Percentiles rank a stretch among this genome's conserved stretches.
Conservation (phyloP, 2,113 vertebrate species). For the Micronycteris hirsuta region DNA sequence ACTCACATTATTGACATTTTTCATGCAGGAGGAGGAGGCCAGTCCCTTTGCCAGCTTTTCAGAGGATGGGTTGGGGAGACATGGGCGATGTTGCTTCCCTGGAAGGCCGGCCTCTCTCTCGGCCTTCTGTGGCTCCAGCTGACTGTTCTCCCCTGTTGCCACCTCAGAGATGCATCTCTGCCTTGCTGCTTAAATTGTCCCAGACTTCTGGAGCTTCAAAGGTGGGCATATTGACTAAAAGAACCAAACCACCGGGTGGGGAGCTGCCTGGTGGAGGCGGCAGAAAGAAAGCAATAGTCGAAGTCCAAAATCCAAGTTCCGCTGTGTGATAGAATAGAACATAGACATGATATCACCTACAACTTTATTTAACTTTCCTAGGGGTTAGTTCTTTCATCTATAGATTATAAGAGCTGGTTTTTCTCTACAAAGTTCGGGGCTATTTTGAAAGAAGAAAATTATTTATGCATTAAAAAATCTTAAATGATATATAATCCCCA, state of each 20-base stretch:
- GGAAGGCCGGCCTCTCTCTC: conserved; percentile 86
- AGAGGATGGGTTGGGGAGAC: neutral
- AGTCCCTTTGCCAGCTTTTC: conserved; percentile 7
- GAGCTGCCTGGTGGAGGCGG: neutral
- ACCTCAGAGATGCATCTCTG: conserved; percentile 81
- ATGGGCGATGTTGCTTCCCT: conserved; percentile 83
- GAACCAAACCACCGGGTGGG: neutral
- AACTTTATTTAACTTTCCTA: neutral
- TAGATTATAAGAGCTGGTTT: neutral
- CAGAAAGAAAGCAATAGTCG: neutral
- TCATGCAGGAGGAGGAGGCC: conserved; percentile 70
- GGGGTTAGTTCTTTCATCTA: neutral
- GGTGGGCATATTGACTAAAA: conserved; percentile 73
- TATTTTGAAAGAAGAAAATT: neutral
- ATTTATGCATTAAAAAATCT: neutral
- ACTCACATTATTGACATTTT: conserved; percentile 81
- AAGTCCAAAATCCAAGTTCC: neutral
- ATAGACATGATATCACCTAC: neutral
- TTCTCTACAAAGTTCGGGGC: neutral
- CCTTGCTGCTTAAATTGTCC: conserved; percentile 88
- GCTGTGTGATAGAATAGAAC: no score
- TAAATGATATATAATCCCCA: neutral
- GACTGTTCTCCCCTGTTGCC: conserved; percentile 79
- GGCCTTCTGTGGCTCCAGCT: conserved; percentile 85
- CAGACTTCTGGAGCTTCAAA: conserved; percentile 55